These are phyloP conservation scores for Amblyjoppa proteus DNA, from an alignment of 2,888 invertebrate genomes.

Conservation along the genomic window DNA sequence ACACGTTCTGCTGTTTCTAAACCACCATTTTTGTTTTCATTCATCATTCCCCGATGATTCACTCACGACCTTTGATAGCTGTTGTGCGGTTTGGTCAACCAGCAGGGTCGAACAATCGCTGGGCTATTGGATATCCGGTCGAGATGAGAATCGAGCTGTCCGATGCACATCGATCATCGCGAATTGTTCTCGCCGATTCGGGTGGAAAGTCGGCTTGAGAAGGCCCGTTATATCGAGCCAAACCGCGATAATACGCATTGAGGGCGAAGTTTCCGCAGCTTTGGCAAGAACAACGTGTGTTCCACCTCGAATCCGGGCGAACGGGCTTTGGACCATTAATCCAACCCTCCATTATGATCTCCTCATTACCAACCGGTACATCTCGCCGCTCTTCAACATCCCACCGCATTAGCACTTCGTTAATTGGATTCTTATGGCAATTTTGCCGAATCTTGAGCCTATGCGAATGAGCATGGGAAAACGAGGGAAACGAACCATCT, in stretches of 20 bases:
- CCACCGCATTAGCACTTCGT: constrained; percentile 5
- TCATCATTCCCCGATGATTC: background rate
- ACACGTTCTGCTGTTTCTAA: background rate
- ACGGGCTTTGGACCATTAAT: background rate
- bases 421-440: background rate
- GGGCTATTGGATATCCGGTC: background rate
- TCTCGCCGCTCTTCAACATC: constrained; percentile 4
- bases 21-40: background rate
- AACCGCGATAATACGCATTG: background rate
- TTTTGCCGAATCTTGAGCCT: background rate
- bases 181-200: constrained; percentile 39
- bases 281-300: constrained; percentile 18
- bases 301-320: background rate
- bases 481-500: background rate
- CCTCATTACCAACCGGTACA: constrained; percentile 10
- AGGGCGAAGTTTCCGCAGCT: constrained; percentile 16
- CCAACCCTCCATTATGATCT: constrained; percentile 10
- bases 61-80: background rate
- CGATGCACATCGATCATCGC: constrained; percentile 44
- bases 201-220: constrained; percentile 28
- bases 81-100: background rate
- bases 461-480: background rate
- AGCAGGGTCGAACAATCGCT: background rate
- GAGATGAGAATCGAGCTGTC: constrained; percentile 10
- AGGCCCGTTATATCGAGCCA: constrained; percentile 12